These are phyloP conservation scores for Spisula subtruncata DNA, from an alignment of 2,888 invertebrate species.

Conservation along the genomic window DNA sequence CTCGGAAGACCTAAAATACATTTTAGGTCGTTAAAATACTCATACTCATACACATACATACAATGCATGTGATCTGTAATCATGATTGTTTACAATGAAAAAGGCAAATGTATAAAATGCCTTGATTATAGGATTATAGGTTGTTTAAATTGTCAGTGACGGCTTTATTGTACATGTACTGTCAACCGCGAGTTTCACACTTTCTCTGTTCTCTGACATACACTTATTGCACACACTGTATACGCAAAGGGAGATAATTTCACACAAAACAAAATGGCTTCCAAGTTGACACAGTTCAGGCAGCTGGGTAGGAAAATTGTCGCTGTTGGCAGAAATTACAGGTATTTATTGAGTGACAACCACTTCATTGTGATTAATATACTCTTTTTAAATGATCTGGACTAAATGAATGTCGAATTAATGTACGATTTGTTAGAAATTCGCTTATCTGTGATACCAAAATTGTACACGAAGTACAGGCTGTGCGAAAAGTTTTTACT, in stretches of 20 bases:
- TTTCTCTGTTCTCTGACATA: no score
- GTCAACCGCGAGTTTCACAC: no score
- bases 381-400: background rate
- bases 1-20: no score
- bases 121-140: no score
- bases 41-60: no score
- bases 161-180: no score
- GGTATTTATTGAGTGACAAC: slow-evolving; percentile 66
- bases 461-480: slow-evolving; percentile 11
- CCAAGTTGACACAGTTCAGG: slow-evolving; percentile 64
- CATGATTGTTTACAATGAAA: no score
- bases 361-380: background rate
- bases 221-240: slow-evolving; percentile 4
- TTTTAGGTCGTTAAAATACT: no score
- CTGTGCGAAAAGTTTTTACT: background rate
- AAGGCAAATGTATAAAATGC: no score
- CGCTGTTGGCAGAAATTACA: slow-evolving; percentile 82
- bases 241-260: slow-evolving; percentile 54
- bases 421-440: background rate
- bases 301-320: slow-evolving; percentile 81
- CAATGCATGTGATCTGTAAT: no score
- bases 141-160: no score
- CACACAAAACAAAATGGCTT: slow-evolving; percentile 60
- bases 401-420: background rate
- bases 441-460: no score